phyloP scores from a whole-genome alignment of 2,888 invertebrate genomes.

The Drosophila fungiperda region DNA sequence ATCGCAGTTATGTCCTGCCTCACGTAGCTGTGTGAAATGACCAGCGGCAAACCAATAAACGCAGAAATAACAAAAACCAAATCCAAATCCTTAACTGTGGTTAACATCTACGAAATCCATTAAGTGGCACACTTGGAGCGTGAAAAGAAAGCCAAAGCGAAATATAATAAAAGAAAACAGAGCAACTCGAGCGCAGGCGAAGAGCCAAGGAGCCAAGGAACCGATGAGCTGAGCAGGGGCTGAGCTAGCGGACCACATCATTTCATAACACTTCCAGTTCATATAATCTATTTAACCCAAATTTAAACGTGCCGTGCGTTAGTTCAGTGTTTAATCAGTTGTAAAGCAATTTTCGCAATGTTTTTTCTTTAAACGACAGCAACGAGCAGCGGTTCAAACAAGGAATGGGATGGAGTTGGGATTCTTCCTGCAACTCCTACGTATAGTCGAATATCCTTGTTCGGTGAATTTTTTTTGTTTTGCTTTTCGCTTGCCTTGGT shows the following conservation, averaged over 20 bases:
- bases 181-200: conserved; percentile 1
- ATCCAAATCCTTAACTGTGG: conserved; percentile 69
- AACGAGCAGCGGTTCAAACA: conserved; percentile 20
- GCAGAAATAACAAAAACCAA: conserved; percentile 26
- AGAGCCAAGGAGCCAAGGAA: conserved; percentile 9
- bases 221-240: conserved; percentile 7
- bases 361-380: conserved; percentile 73
- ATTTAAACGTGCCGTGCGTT: conserved; percentile 80
- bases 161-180: conserved; percentile 40
- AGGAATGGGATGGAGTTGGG: conserved; percentile 25
- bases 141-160: conserved; percentile 60
- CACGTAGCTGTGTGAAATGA: conserved; percentile 50
- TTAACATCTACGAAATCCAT: conserved; percentile 76
- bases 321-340: conserved; percentile 81
- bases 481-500: conserved; percentile 32
- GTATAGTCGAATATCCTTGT: conserved; percentile 44
- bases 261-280: conserved; percentile 81
- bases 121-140: conserved; percentile 75
- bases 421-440: conserved; percentile 57
- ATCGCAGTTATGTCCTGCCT: conserved; percentile 8
- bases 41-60: conserved; percentile 43
- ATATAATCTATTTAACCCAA: conserved; percentile 83
- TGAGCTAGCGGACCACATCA: conserved; percentile 66
- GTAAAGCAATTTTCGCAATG: conserved; percentile 82
- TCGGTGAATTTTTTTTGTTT: conserved; percentile 17